Evolutionary conservation across 2,113 vertebrate genomes (phyloP), one percentile per base, ranked within the genome.

Genomic region (Atherinomorus stipes): DNA sequence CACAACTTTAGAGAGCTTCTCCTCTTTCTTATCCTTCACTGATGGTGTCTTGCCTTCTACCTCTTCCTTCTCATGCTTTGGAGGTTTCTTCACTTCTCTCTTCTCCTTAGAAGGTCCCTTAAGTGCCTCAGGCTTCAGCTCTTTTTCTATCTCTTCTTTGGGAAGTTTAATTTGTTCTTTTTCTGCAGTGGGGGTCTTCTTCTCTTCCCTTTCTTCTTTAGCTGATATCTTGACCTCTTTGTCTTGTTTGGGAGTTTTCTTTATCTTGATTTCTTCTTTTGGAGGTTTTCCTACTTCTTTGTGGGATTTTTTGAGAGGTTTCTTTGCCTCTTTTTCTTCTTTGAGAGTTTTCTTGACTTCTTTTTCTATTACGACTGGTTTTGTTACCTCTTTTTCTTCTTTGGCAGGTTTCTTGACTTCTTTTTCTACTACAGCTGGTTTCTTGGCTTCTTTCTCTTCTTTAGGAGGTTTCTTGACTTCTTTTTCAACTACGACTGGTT

Each of bases 321-420:
- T 38, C 49, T 38, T 19, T 0, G 3, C 28, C 5, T 64, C 47
- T 28, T 52, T 42, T 47, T 61, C n/a, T 34, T 60, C 58, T 64
- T 51, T 69, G 11, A 42, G 9, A 21, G 47, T 7, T 49, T 21
- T 49, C 8, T 19, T n/a, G 1, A 10, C 45, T 21, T 49, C 45
- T 11, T 64, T 44, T 13, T 12, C 11, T 40, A 11, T 3, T 40
- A 11, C 12, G 2, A 10, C 12, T 2, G n/a, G 31, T 45, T 45
- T 54, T 51, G 58, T 62, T 8, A 44, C 18, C 19, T 64, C 60
- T 22, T 50, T 68, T 16, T 34, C 50, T 44, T 53, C 47, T 60
- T 61, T 65, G 11, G 25, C 12, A 15, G 12, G 22, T 28, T 56
- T 23, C 38, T 50, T 42, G 0, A 11, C 16, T 21, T 52, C 23